Percentiles rank a stretch among this genome's conserved stretches.
phyloP scores from a whole-genome alignment of 2,888 invertebrate species.

The Drosophila neotestacea region DNA sequence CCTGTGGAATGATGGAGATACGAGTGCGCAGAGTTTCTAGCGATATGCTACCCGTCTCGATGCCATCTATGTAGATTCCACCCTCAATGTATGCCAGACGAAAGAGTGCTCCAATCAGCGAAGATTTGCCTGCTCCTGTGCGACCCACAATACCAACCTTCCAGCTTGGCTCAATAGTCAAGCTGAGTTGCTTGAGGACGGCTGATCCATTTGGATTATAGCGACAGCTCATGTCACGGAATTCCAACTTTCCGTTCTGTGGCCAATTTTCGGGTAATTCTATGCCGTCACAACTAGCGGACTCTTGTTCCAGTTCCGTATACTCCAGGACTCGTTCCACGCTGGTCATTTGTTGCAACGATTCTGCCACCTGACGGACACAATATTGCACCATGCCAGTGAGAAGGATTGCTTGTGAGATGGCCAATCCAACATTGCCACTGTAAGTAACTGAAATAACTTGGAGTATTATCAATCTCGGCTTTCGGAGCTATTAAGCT shows the following conservation, averaged over 20 bases:
- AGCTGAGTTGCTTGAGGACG: conserved; percentile 90
- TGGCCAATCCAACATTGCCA: conserved; percentile 90
- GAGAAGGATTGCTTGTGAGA: conserved; percentile 89
- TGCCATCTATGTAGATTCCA: conserved; percentile 89
- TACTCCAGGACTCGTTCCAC: conserved; percentile 91
- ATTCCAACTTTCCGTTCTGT: conserved; percentile 87
- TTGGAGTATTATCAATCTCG: background rate
- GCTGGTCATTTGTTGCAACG: conserved; percentile 89
- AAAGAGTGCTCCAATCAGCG: conserved; percentile 91
- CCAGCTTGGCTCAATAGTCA: conserved; percentile 88
- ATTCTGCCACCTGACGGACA: conserved; percentile 89
- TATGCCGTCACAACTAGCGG: conserved; percentile 71
- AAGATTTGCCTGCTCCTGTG: conserved; percentile 94
- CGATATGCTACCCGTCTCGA: conserved; percentile 86
- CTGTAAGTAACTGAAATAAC: conserved; percentile 85
- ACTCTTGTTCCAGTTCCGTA: conserved; percentile 88
- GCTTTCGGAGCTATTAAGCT: conserved; percentile 55
- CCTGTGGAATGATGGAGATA: conserved; percentile 87
- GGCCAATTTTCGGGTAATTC: conserved; percentile 89
- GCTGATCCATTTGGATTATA: conserved; percentile 87
- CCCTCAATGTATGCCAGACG: conserved; percentile 90
- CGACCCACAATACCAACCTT: conserved; percentile 93
- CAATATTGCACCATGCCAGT: conserved; percentile 90
- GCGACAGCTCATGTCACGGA: conserved; percentile 87
- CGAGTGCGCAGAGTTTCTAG: conserved; percentile 86